A percentile compares a stretch with the other conserved stretches of the same genome.
These are phyloP conservation scores for Eudasyphora cyanicolor DNA, from an alignment of 2,888 invertebrate species.

Conservation along the genomic window DNA sequence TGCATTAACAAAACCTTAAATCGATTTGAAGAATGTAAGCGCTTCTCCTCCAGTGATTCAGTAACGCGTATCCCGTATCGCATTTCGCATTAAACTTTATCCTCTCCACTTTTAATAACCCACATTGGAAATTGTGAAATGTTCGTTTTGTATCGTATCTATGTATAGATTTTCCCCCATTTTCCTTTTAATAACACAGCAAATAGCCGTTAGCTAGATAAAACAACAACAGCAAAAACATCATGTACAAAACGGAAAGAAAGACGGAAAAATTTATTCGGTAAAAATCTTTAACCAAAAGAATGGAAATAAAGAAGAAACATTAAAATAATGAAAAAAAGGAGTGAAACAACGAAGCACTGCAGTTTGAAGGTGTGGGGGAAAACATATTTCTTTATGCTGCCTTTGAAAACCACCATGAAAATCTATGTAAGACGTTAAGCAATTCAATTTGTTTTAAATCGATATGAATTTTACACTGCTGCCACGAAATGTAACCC, in stretches of 20 bases:
- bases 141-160: conserved; percentile 7
- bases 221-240: no score
- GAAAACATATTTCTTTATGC: conserved; percentile 38
- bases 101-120: conserved; percentile 66
- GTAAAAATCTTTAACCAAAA: conserved; percentile 35
- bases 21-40: conserved; percentile 57
- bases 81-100: conserved; percentile 18
- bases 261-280: conserved; percentile 21
- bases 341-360: conserved; percentile 19
- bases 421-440: conserved; percentile 46
- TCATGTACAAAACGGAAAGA: conserved; percentile 2
- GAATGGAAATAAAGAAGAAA: conserved; percentile 47
- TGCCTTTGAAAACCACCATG: conserved; percentile 38
- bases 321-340: conserved; percentile 65
- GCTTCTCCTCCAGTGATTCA: no score
- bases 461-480: conserved; percentile 63
- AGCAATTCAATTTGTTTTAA: conserved; percentile 64
- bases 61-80: no score
- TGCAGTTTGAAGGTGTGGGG: not conserved
- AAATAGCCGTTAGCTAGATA: conserved; percentile 34
- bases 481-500: not conserved
- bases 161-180: not conserved
- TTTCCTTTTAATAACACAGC: no score
- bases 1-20: conserved; percentile 56
- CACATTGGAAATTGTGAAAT: conserved; percentile 59